Evolutionary conservation across 2,888 invertebrate species (phyloP).

Genomic region (Folsomia manolachei): DNA sequence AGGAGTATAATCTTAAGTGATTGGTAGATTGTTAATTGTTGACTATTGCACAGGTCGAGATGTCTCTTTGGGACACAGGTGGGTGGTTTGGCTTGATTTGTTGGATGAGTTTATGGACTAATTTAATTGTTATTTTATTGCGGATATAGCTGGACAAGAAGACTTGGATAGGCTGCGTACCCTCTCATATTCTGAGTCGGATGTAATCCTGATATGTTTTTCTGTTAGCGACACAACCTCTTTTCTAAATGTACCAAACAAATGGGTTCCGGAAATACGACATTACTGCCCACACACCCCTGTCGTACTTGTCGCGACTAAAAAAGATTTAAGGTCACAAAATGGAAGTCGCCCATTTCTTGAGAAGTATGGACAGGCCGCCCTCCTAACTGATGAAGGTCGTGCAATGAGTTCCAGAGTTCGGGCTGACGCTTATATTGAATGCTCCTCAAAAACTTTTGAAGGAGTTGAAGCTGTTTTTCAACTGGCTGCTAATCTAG

Average conservation of each 20-base stretch:
- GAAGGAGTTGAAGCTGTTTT: slow-evolving; percentile 64
- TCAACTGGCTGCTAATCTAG: slow-evolving; percentile 61
- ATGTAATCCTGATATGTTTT: slow-evolving; percentile 45
- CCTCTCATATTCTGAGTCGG: slow-evolving; percentile 38
- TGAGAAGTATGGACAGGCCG: slow-evolving; percentile 31
- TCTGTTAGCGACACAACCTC: slow-evolving; percentile 38
- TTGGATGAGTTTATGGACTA: slow-evolving; percentile 55
- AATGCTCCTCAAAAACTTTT: slow-evolving; percentile 65
- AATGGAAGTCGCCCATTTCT: slow-evolving; percentile 28
- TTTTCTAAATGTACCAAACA: slow-evolving; percentile 43
- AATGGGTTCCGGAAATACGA: slow-evolving; percentile 45
- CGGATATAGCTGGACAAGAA: slow-evolving; percentile 58
- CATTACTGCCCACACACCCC: slow-evolving; percentile 42
- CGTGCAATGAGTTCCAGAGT: slow-evolving; percentile 57
- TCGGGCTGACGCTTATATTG: slow-evolving; percentile 61
- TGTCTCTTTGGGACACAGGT: background rate
- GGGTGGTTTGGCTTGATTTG: slow-evolving; percentile 49
- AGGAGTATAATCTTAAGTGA: too few relatives aligned
- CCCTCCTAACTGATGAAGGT: slow-evolving; percentile 39
- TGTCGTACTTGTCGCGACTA: slow-evolving; percentile 40
- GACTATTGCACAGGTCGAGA: background rate
- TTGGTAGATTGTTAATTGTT: too few relatives aligned
- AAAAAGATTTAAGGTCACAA: slow-evolving; percentile 38
- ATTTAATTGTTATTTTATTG: too few relatives aligned
- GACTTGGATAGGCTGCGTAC: slow-evolving; percentile 44